phyloP scores from a whole-genome alignment of 2,888 invertebrate species.

The Gymnocheta viridis region DNA sequence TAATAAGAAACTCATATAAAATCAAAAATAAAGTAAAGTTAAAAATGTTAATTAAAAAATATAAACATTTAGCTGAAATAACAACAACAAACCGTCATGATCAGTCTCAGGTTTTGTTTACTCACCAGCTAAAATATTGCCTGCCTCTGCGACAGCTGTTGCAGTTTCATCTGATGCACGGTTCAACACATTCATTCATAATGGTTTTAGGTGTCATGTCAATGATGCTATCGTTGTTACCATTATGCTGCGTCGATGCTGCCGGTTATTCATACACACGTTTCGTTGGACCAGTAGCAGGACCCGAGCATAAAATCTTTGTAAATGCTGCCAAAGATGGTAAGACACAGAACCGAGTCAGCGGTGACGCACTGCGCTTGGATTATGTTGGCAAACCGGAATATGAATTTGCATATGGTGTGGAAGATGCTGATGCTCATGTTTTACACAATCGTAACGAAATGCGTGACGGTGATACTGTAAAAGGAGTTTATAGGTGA shows the following conservation, averaged over 20 bases:
- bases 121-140: conserved; percentile 12
- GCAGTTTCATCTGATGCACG: conserved; percentile 12
- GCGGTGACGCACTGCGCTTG: conserved; percentile 82
- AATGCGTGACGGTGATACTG: conserved; percentile 87
- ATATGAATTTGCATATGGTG: conserved; percentile 89
- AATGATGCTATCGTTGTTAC: conserved; percentile 47
- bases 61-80: conserved; percentile 22
- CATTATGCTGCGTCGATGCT: conserved; percentile 71
- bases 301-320: conserved; percentile 82
- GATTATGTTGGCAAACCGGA: conserved; percentile 90
- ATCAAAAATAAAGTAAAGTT: conserved; percentile 19
- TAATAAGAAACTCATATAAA: conserved; percentile 44
- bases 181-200: conserved; percentile 63
- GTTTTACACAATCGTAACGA: conserved; percentile 89
- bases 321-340: conserved; percentile 80
- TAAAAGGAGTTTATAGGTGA: conserved; percentile 87
- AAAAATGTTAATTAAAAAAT: conserved; percentile 54
- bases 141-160: neutral
- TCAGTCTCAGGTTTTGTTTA: conserved; percentile 24
- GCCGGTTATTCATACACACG: conserved; percentile 87
- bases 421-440: conserved; percentile 88
- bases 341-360: conserved; percentile 51
- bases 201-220: conserved; percentile 45
- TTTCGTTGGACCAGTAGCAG: conserved; percentile 89
- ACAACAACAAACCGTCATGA: conserved; percentile 30